Percentiles rank a stretch among this genome's conserved stretches.
phyloP scores from a whole-genome alignment of 2,113 vertebrate genomes.

The Delphinus delphis region DNA sequence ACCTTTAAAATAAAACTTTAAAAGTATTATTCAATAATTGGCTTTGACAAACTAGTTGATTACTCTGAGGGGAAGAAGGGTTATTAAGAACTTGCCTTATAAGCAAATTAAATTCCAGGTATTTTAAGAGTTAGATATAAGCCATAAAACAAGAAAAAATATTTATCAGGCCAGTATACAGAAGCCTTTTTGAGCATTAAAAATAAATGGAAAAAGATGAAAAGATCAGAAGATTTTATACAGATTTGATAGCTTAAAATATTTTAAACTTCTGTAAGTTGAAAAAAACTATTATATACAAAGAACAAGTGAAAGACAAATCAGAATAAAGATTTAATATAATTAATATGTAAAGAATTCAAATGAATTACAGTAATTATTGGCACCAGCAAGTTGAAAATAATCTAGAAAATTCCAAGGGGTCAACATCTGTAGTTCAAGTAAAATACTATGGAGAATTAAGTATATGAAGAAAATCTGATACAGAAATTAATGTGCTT shows the following conservation, averaged over 20 bases:
- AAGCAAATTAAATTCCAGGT: slow-evolving; percentile 39
- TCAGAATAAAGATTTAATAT: slow-evolving; percentile 35
- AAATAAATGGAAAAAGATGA: neutral
- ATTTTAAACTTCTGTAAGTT: neutral
- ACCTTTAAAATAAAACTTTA: slow-evolving; percentile 29
- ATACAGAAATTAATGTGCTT: neutral
- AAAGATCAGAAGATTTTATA: slow-evolving; percentile 12
- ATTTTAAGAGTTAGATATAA: slow-evolving; percentile 47
- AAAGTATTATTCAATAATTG: neutral
- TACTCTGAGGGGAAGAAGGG: neutral
- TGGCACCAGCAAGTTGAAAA: neutral
- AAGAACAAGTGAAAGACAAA: neutral
- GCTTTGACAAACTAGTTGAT: slow-evolving; percentile 30
- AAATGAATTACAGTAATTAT: neutral
- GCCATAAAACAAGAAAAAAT: slow-evolving; percentile 4
- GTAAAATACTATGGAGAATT: neutral
- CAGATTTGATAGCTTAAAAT: neutral
- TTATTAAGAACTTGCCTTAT: neutral
- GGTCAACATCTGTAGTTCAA: neutral
- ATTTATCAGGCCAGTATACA: neutral
- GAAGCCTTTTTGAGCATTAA: neutral
- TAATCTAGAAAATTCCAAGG: slow-evolving; percentile 35
- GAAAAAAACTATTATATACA: neutral
- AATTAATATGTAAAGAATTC: neutral
- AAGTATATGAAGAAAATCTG: neutral